Conservation (phyloP, 92 coral and sea anemone genomes). For the Plumapathes pennacea region DNA sequence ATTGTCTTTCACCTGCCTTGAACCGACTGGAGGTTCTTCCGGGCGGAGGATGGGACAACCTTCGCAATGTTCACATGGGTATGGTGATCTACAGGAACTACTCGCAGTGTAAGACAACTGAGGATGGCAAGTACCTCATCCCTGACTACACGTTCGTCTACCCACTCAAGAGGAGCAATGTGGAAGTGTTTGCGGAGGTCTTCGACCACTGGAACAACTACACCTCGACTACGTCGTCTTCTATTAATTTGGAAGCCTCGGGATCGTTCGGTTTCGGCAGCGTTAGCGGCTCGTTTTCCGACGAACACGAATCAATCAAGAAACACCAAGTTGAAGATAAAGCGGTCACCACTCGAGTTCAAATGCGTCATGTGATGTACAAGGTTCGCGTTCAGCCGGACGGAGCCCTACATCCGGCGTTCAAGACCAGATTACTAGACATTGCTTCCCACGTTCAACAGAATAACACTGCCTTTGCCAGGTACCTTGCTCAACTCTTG, state of each 20-base stretch:
- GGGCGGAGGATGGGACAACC: constrained; percentile 87
- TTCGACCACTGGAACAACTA: constrained; percentile 84
- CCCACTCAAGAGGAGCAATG: constrained; percentile 76
- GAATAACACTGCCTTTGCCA: constrained; percentile 82
- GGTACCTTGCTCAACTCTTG: constrained; percentile 69
- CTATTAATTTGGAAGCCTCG: constrained; percentile 61
- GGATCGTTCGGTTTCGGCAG: constrained; percentile 46
- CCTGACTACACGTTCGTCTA: constrained; percentile 71
- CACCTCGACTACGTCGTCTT: constrained; percentile 65
- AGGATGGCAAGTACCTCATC: constrained; percentile 77
- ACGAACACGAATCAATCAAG: constrained; percentile 69
- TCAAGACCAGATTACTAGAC: constrained; percentile 81
- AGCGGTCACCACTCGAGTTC: constrained; percentile 85
- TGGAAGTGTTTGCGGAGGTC: constrained; percentile 50
- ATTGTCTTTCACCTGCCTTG: constrained; percentile 42
- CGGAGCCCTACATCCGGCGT: constrained; percentile 69
- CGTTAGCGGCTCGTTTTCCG: constrained; percentile 71
- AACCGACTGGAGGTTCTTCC: constrained; percentile 84
- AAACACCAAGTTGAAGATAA: constrained; percentile 87
- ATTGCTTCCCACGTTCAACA: constrained; percentile 84
- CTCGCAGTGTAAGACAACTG: constrained; percentile 69
- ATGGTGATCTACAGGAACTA: constrained; percentile 68
- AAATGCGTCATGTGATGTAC: constrained; percentile 67
- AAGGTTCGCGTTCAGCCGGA: constrained; percentile 73
- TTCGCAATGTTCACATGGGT: constrained; percentile 77